A percentile compares a stretch with the other conserved stretches of the same genome.
Evolutionary conservation across 2,888 invertebrate species (phyloP).

Genomic region (Drosophila kuntzei): DNA sequence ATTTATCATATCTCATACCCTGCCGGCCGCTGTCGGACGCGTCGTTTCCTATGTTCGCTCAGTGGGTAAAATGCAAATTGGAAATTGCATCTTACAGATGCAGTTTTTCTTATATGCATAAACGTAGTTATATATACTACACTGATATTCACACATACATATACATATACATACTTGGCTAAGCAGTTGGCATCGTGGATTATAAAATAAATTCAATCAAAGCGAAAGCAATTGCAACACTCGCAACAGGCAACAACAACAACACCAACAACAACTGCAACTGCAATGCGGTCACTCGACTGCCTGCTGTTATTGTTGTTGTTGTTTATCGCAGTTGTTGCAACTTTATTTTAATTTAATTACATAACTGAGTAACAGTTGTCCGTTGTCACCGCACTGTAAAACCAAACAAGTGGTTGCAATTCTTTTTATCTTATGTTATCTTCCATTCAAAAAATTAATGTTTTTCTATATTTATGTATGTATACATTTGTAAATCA

Average conservation of each 20-base stretch:
- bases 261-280: constrained; percentile 31
- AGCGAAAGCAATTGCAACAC: constrained; percentile 78
- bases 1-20: constrained; percentile 54
- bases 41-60: constrained; percentile 68
- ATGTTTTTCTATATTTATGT: not conserved
- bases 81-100: constrained; percentile 74
- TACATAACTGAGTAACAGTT: constrained; percentile 73
- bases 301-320: constrained; percentile 49
- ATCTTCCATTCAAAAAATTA: not conserved
- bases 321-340: constrained; percentile 43
- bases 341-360: constrained; percentile 75
- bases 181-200: constrained; percentile 72
- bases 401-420: not conserved
- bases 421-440: constrained; percentile 20
- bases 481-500: too few species aligned
- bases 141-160: constrained; percentile 20
- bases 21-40: constrained; percentile 52
- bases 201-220: constrained; percentile 81
- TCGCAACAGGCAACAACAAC: constrained; percentile 54
- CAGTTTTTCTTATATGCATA: constrained; percentile 47
- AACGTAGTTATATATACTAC: constrained; percentile 38
- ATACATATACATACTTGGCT: constrained; percentile 24
- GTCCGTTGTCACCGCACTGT: constrained; percentile 63
- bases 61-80: constrained; percentile 69
- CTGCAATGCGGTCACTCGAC: constrained; percentile 60